phyloP scores from a whole-genome alignment of 2,888 invertebrate genomes.

The Trichogramma evanescens region DNA sequence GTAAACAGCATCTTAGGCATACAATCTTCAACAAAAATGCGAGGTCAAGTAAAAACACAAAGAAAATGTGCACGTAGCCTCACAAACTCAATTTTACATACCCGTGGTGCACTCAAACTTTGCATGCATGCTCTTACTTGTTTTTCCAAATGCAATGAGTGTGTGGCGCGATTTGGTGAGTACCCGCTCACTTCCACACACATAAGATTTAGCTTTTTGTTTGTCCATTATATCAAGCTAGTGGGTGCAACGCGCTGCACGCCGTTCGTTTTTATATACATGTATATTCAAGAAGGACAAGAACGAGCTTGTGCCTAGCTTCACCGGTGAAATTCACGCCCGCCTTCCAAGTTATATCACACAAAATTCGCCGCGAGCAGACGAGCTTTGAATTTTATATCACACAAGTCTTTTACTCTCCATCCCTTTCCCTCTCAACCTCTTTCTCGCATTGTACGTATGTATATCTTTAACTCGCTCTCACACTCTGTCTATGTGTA shows the following conservation, averaged over 20 bases:
- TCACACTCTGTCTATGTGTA: not conserved
- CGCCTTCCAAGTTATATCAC: not conserved
- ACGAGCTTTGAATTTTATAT: slow-evolving; percentile 17
- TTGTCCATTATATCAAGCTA: slow-evolving; percentile 19
- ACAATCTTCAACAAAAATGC: too few relatives aligned
- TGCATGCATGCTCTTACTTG: not conserved
- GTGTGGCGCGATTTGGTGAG: not conserved
- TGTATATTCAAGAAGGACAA: slow-evolving; percentile 5
- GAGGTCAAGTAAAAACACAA: slow-evolving; percentile 16
- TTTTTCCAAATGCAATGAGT: slow-evolving; percentile 17
- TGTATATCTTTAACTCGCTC: too few relatives aligned
- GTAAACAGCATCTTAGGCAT: too few relatives aligned
- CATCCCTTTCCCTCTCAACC: not conserved
- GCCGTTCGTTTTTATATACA: not conserved
- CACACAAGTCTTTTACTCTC: not conserved
- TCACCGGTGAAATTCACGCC: not conserved
- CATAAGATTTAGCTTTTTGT: slow-evolving; percentile 10
- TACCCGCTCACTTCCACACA: too few relatives aligned
- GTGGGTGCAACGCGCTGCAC: not conserved
- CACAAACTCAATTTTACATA: slow-evolving; percentile 28
- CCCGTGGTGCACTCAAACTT: slow-evolving; percentile 10
- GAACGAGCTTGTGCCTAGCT: not conserved
- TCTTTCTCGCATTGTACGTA: not conserved
- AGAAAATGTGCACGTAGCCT: slow-evolving; percentile 17
- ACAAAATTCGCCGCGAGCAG: not conserved